Conservation (phyloP, 2,113 vertebrate genomes). For the Sialia sialis region DNA sequence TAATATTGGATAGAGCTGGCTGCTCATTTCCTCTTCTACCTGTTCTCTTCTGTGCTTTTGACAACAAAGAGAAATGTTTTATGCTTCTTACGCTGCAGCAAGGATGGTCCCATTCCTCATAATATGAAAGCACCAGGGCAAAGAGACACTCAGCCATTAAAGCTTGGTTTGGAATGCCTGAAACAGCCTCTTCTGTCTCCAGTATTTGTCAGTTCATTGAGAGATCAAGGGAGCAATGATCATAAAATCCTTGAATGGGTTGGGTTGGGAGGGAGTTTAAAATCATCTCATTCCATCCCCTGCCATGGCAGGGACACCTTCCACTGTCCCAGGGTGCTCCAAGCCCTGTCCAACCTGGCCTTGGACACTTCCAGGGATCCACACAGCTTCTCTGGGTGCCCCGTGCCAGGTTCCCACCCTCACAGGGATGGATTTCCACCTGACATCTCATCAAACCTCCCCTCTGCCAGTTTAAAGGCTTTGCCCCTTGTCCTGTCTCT, state of each 20-base stretch:
- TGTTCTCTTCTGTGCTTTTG: not conserved
- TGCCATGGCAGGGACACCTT: not conserved
- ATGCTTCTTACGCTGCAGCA: not conserved
- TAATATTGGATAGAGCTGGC: not conserved
- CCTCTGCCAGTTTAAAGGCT: not conserved
- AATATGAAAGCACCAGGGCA: not conserved
- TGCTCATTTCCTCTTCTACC: not conserved
- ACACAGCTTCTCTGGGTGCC: not conserved
- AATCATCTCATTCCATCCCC: not conserved
- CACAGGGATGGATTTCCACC: not conserved
- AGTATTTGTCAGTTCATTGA: not conserved
- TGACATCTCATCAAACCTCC: not conserved
- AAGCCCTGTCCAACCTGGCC: rapidly evolving
- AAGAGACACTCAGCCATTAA: not conserved
- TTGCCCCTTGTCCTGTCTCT: not conserved
- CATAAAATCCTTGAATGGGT: not conserved
- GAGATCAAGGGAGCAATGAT: not conserved
- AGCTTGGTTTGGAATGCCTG: not conserved
- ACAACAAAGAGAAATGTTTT: not conserved
- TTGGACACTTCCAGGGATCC: not conserved
- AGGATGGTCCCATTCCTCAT: not conserved
- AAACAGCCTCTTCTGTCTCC: not conserved
- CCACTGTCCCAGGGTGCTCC: rapidly evolving
- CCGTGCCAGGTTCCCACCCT: not conserved
- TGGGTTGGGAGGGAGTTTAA: not conserved